Percentiles rank a stretch among this genome's conserved stretches.
phyloP scores from a whole-genome alignment of 2,113 vertebrate species.

The human region DNA sequence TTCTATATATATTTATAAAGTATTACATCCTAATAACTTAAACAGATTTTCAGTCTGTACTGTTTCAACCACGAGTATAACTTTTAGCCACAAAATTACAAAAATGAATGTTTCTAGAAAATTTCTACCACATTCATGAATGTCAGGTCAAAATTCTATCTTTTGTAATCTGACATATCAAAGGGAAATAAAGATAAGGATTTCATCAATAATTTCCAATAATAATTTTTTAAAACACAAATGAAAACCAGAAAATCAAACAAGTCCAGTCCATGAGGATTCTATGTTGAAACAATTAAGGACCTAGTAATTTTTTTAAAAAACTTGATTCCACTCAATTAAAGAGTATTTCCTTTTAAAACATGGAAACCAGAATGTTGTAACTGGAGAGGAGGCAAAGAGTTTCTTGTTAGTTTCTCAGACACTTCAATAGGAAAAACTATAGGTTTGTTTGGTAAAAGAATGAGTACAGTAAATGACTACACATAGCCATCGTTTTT shows the following conservation, averaged over 20 bases:
- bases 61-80: not conserved
- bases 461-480: not conserved
- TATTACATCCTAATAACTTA: not conserved
- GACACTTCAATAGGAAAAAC: not conserved
- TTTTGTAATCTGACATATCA: not conserved
- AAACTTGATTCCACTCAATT: not conserved
- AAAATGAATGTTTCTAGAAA: not conserved
- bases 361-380: not conserved
- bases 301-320: not conserved
- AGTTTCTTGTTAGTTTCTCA: not conserved
- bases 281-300: not conserved
- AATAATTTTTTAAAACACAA: not conserved
- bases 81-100: not conserved
- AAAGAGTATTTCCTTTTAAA: conserved; percentile 30
- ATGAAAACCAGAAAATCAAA: not conserved
- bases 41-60: not conserved
- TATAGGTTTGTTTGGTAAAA: not conserved
- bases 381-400: not conserved
- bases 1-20: not conserved
- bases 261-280: not conserved
- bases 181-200: not conserved
- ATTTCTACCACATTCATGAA: not conserved
- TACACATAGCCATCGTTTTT: not conserved
- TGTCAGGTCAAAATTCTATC: not conserved
- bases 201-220: not conserved